phyloP scores from a whole-genome alignment of 2,113 vertebrate genomes.

The Trichomycterus rosablanca region DNA sequence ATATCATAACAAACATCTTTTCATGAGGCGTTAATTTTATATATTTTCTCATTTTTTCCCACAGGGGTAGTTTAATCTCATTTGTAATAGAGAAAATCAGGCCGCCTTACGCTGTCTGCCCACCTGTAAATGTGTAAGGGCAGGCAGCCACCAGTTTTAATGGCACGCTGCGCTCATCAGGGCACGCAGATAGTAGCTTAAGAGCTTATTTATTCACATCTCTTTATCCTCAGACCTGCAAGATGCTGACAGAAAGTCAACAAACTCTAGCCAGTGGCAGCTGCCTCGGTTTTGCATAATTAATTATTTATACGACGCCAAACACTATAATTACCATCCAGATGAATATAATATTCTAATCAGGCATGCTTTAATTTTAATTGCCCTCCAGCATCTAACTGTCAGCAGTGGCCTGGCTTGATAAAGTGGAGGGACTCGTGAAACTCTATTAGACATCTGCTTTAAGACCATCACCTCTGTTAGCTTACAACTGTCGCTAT shows the following conservation, averaged over 20 bases:
- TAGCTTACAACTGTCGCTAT: slow-evolving; percentile 55
- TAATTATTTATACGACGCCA: slow-evolving; percentile 98
- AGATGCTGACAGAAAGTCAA: slow-evolving; percentile 89
- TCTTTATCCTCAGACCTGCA: slow-evolving; percentile 77
- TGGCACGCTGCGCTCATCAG: slow-evolving; percentile 59
- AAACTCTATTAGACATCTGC: slow-evolving; percentile 95
- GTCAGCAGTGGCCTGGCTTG: slow-evolving; percentile 87
- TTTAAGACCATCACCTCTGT: slow-evolving; percentile 68
- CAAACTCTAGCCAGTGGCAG: slow-evolving; percentile 93
- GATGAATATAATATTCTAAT: slow-evolving; percentile 98
- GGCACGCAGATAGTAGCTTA: slow-evolving; percentile 70
- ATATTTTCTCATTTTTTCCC: too few species aligned
- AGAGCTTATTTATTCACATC: slow-evolving; percentile 81
- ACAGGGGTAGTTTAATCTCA: too few species aligned
- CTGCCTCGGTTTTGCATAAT: slow-evolving; percentile 98
- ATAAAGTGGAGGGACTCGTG: slow-evolving; percentile 82
- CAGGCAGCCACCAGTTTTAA: slow-evolving; percentile 58
- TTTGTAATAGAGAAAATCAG: too few species aligned
- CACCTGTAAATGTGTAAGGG: slow-evolving; percentile 60
- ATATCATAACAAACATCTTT: too few species aligned
- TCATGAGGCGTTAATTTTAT: too few species aligned
- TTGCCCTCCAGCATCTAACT: slow-evolving; percentile 92
- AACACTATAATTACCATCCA: slow-evolving; percentile 98
- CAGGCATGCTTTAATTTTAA: slow-evolving; percentile 94
- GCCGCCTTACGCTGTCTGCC: slow-evolving; percentile 51